These are phyloP conservation scores for Oryzias javanicus DNA, from an alignment of 2,113 vertebrate genomes.

Conservation along the genomic window DNA sequence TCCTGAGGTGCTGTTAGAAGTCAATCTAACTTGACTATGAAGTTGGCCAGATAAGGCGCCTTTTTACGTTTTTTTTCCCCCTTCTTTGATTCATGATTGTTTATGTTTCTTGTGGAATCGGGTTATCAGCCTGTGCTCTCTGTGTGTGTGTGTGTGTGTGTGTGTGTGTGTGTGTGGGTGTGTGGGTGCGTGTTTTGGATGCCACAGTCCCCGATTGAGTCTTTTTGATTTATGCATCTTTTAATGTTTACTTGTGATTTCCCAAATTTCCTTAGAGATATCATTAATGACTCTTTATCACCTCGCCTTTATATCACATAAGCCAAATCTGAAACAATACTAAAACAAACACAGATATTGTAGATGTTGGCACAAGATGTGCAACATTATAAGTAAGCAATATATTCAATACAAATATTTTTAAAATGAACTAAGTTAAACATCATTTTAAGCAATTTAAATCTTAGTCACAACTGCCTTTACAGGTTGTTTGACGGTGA, in stretches of 20 bases:
- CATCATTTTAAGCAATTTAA: too few species aligned
- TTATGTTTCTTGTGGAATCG: conserved; percentile 68
- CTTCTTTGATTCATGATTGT: conserved; percentile 74
- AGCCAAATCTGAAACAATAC: too few species aligned
- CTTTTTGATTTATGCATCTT: conserved; percentile 11
- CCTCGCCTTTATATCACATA: conserved; percentile 14
- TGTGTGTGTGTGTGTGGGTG: conserved; percentile 73
- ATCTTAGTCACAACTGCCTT: too few species aligned
- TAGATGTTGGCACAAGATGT: too few species aligned
- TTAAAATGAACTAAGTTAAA: too few species aligned
- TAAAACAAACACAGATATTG: too few species aligned
- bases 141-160: conserved; percentile 71
- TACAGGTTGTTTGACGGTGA: too few species aligned
- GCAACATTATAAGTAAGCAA: too few species aligned
- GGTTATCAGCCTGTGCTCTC: conserved; percentile 72
- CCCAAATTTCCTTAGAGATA: conserved; percentile 3
- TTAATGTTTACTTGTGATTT: conserved; percentile 12
- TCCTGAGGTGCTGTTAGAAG: conserved; percentile 64
- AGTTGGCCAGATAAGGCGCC: conserved; percentile 75
- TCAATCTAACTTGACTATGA: conserved; percentile 76
- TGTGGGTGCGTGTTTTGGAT: conserved; percentile 54
- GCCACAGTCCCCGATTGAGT: conserved; percentile 29
- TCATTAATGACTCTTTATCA: conserved; percentile 26
- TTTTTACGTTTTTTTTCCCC: conserved; percentile 66
- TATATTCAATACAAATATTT: too few species aligned